Conservation (phyloP, 92 coral and sea anemone genomes). For the Bergia puertoricense region DNA sequence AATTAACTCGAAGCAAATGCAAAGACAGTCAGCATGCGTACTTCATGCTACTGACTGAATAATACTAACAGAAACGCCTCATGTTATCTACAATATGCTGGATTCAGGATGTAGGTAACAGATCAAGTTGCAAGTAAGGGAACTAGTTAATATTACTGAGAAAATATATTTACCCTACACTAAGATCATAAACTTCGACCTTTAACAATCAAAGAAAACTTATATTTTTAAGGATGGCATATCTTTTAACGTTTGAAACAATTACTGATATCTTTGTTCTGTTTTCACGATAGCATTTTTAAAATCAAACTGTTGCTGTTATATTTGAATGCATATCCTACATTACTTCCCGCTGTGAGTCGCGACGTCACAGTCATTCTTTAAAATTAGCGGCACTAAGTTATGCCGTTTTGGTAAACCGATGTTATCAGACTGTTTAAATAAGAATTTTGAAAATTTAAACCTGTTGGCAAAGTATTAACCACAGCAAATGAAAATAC, state of each 20-base stretch:
- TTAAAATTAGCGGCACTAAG: not conserved
- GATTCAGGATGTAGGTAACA: not conserved
- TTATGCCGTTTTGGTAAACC: not conserved
- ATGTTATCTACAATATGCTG: no score
- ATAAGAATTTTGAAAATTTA: not conserved
- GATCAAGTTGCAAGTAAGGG: not conserved
- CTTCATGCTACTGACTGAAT: not conserved
- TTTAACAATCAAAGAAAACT: not conserved
- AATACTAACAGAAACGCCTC: not conserved
- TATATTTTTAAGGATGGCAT: not conserved
- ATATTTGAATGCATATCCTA: not conserved
- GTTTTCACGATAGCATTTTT: not conserved
- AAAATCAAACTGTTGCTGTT: not conserved
- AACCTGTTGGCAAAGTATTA: not conserved
- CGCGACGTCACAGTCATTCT: not conserved
- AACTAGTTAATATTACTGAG: not conserved
- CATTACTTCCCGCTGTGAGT: not conserved
- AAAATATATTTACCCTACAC: no score
- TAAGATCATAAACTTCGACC: not conserved
- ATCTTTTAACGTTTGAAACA: not conserved
- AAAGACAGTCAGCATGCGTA: not conserved
- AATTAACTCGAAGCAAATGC: not conserved
- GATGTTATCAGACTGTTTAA: slow-evolving; percentile 1
- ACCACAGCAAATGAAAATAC: not conserved
- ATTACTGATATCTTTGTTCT: not conserved